Evolutionary conservation across 2,888 invertebrate genomes (phyloP), one percentile per base, ranked within the genome.

Genomic region (Heliconius aoede): DNA sequence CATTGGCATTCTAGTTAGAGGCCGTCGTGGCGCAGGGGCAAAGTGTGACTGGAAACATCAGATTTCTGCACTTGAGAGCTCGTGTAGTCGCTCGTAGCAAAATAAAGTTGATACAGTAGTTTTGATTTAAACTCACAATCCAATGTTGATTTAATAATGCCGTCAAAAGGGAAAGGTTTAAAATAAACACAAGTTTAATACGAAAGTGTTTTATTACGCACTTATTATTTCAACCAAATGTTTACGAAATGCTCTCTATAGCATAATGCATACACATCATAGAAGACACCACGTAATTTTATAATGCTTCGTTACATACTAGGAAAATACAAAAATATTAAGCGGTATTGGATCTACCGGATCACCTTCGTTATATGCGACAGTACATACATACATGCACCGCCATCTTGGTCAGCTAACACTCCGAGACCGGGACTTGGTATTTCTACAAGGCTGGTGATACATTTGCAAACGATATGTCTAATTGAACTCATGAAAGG

Each of bases 171-270:
- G 15, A 65, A 65, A n/a, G 55, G 28, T 60, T 72, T 74, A 78
- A 81, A 72, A 68, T 73, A 76, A 58, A 76, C 26, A 58, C 71
- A 61, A 55, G 81, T 86, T 87, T 87, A 88, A 88, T 93, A 93
- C 89, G 91, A 94, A 94, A 91, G 91, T 94, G 93, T 94, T 94
- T 94, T 94, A 94, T 94, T 94, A 94, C 93, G 94, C 93, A 94
- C 92, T 94, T 94, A 94, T 94, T 93, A 94, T 94, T 93, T 91
- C 93, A 93, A 93, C 90, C 89, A 94, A 94, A 93, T 92, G 91
- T 93, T 91, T 92, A 93, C 85, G 89, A 89, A 89, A 89, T 91
- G 92, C 85, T 91, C 90, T 90, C 93, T 93, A 93, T 92, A 94
- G 93, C 93, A 90, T 92, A 91, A 90, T 90, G 91, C 90, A 88